Evolutionary conservation across 2,113 vertebrate species (phyloP), one percentile per base, ranked within the genome.

Genomic region (Phylloscopus whistleri): DNA sequence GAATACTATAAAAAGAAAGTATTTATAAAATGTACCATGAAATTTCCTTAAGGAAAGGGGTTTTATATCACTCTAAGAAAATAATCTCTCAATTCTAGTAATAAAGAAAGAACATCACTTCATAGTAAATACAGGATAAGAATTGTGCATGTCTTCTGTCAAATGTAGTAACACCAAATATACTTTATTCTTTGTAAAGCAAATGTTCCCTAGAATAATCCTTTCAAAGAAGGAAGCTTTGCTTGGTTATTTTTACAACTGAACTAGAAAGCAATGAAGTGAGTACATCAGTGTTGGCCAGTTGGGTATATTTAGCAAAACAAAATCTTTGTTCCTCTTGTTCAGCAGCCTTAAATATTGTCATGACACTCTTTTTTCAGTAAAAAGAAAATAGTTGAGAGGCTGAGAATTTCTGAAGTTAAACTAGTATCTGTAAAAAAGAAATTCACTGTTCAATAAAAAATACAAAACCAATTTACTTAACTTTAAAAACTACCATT

Each of bases 241-340:
- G 20, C 53, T 89, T 33, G 10, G 60, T 72, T 90, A 82, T 84
- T 93, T 95, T 93, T 89, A 63, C 79, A 83, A 87, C 84, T 66
- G 77, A 94, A 79, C 43, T 79, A 87, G 81, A 95, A 82, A 96
- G 66, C 66, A 93, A 68, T 31, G 13, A 84, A 94, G 35, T 39
- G 56, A 88, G 41, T 59, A 86, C 2, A 1, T 74, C 80, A 86
- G 20, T 27, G 19, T 77, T 80, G 81, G 70, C 60, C 72, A 86
- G 64, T 39, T 74, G 35, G 64, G 60, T 90, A 77, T 77, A 82
- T 67, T 80, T 79, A 83, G 70, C 72, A 87, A 89, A 92, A 84
- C 39, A 87, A 91, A 82, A 70, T 75, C 28, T 86, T 84, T 79
- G 35, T 68, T 84, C 39, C 43, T 77, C 30, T 67, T 88, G 28